These are phyloP conservation scores for Conus canariensis DNA, from an alignment of 2,888 invertebrate genomes.

Conservation along the genomic window DNA sequence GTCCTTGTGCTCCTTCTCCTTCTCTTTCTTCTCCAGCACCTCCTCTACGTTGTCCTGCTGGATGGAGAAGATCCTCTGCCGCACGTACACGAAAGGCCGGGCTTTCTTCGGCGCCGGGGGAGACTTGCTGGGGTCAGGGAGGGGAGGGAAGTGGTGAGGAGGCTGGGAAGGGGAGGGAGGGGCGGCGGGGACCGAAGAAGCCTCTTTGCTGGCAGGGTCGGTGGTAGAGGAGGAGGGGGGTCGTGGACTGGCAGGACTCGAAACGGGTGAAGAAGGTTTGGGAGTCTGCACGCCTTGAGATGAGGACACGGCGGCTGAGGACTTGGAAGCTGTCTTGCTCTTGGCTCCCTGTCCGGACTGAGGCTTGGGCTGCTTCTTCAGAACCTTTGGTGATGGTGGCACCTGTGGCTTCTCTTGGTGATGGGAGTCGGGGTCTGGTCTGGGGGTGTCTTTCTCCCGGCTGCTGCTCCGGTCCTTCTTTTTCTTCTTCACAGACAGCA, in stretches of 20 bases:
- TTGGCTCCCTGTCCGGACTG: constrained; percentile 25
- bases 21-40: constrained; percentile 49
- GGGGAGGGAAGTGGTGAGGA: constrained; percentile 49
- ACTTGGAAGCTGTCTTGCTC: background rate
- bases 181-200: background rate
- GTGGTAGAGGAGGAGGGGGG: background rate
- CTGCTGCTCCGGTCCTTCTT: constrained; percentile 38
- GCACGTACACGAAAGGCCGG: constrained; percentile 70
- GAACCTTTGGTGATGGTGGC: constrained; percentile 42
- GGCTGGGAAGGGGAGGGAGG: constrained; percentile 30
- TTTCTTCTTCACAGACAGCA: constrained; percentile 71
- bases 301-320: background rate
- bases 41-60: constrained; percentile 65
- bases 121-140: constrained; percentile 46
- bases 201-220: background rate
- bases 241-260: constrained; percentile 14
- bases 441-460: background rate
- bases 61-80: constrained; percentile 69
- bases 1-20: constrained; percentile 38
- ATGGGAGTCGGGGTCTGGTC: background rate
- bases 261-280: constrained; percentile 28
- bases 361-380: constrained; percentile 48
- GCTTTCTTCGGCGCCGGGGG: constrained; percentile 59
- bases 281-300: background rate
- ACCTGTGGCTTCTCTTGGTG: background rate